Base-by-base conservation (phyloP, 2,888 invertebrate genomes). In the Coremacera marginata region DNA sequence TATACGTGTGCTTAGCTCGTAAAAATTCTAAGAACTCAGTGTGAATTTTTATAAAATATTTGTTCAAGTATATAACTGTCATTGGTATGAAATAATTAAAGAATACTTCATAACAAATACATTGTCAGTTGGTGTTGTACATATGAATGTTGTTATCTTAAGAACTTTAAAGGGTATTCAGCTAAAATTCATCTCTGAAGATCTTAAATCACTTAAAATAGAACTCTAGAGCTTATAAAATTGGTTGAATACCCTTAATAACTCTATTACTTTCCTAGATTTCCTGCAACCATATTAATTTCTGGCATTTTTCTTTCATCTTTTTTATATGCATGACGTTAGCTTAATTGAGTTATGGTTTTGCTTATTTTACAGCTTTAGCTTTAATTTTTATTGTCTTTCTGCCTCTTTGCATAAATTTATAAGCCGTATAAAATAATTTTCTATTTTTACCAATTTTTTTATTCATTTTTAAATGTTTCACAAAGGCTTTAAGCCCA, bases 41-140 rank as follows among this genome's bases (percentile, higher is more conserved):
- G 25, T 31, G 34, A 16, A 34, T 34, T 9, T 34, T 63, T 31
- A 31, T 31, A 62, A 62, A 34, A 63, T 63, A 16, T 34, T 34
- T 63, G 34, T 63, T 34, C 63, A 34, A 68, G 49, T 49, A 2
- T 25, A 22, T 27, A 55, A 31, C 5, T 31, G 16, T 27, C 65
- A 65, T 16, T 65, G 16, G 5, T 68, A n/a, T 52, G 27, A 25
- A 70, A 52, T 52, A 7, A 57, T 16, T 16, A 57, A 9, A 57
- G 22, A 31, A 71, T 57, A 16, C 27, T 11, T 57, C 8, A 72
- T n/a, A 3, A 44, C 27, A 77, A 25, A 77, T n/a, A 77, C 31
- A 68, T 73, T 51, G 68, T 71, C 67, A 57, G 49, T 52, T 65
- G 60, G 49, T 77, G 65, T 63, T 63, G 62, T 60, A 49, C 19